These are phyloP conservation scores for Platerodrilus igneus DNA, from an alignment of 2,888 invertebrate genomes.

Conservation along the genomic window DNA sequence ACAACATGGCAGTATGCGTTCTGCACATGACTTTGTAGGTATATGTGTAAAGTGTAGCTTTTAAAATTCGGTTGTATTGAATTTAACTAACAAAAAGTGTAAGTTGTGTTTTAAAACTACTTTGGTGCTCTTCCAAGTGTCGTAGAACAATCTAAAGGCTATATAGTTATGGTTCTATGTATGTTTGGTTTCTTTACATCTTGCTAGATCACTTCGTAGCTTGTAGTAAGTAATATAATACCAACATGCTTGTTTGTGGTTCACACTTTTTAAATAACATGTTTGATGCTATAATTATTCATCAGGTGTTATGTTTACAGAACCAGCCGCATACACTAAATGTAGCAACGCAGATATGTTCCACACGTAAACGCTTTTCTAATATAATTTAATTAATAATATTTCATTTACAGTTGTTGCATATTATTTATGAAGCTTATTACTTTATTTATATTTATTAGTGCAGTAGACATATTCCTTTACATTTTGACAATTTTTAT, in stretches of 20 bases:
- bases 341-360: slow-evolving; percentile 47
- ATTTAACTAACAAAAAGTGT: slow-evolving; percentile 23
- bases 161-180: slow-evolving; percentile 20
- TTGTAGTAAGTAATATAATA: slow-evolving; percentile 41
- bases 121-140: slow-evolving; percentile 31
- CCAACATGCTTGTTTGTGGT: slow-evolving; percentile 24
- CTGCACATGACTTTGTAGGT: slow-evolving; percentile 13
- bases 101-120: slow-evolving; percentile 21
- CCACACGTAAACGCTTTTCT: slow-evolving; percentile 46
- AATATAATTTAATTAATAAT: slow-evolving; percentile 30
- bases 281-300: slow-evolving; percentile 41
- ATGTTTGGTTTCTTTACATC: slow-evolving; percentile 24
- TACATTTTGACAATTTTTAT: too few relatives aligned
- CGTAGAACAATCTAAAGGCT: slow-evolving; percentile 20
- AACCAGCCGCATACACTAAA: slow-evolving; percentile 47
- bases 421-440: slow-evolving; percentile 13
- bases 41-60: slow-evolving; percentile 21
- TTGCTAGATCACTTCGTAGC: slow-evolving; percentile 39
- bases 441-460: too few relatives aligned
- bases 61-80: slow-evolving; percentile 14
- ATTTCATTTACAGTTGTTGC: slow-evolving; percentile 34
- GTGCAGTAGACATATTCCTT: slow-evolving; percentile 16
- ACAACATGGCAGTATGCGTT: slow-evolving; percentile 11
- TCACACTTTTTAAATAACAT: slow-evolving; percentile 20
- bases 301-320: slow-evolving; percentile 47